Conservation (phyloP, 2,888 invertebrate species). For the Arctia plantaginis region DNA sequence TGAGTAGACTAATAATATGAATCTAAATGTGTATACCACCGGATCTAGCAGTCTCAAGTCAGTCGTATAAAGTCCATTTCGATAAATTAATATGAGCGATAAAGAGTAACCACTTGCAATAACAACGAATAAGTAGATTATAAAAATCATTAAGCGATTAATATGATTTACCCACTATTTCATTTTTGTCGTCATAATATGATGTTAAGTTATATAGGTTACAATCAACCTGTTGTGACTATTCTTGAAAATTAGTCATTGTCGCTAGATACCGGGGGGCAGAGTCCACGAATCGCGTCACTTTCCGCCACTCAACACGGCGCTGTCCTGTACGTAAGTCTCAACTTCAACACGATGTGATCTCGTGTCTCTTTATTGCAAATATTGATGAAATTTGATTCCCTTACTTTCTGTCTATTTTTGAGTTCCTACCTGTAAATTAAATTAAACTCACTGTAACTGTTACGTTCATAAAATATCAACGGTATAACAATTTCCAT, state of each 20-base stretch:
- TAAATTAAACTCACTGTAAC: neutral
- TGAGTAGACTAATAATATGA: conserved; percentile 3
- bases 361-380: conserved; percentile 60
- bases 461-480: neutral
- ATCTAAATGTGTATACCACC: neutral
- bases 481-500: neutral
- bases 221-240: conserved; percentile 35
- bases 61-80: conserved; percentile 34
- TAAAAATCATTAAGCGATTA: neutral
- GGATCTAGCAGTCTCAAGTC: conserved; percentile 1
- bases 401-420: conserved; percentile 9
- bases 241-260: conserved; percentile 64
- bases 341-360: conserved; percentile 55
- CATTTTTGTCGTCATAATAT: neutral
- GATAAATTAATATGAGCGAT: conserved; percentile 10
- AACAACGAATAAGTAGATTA: neutral
- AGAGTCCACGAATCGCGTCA: conserved; percentile 62
- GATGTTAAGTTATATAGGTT: conserved; percentile 13
- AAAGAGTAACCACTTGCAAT: neutral
- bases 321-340: conserved; percentile 13
- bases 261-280: conserved; percentile 56
- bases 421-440: neutral
- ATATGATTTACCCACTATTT: neutral
- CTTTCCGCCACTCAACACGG: conserved; percentile 43
- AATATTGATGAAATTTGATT: conserved; percentile 36